Conservation (phyloP, 1,140 invertebrate genomes). For the Centruroides vittatus region DNA sequence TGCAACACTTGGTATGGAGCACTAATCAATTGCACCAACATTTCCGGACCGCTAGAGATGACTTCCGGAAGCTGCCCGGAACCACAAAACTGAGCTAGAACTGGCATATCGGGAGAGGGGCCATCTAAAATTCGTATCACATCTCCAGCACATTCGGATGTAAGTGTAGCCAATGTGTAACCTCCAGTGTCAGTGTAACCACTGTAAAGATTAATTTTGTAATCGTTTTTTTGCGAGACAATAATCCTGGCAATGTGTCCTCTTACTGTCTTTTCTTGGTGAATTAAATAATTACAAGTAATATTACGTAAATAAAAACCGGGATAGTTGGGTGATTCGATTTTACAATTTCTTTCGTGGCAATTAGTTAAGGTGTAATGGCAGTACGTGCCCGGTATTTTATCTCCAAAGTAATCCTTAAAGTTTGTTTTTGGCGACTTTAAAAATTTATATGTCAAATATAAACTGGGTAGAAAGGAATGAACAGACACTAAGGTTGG, state of each 20-base stretch:
- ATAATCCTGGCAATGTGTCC: conserved; percentile 13
- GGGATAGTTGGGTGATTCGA: conserved; percentile 16
- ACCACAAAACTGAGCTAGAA: conserved; percentile 76
- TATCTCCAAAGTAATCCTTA: conserved; percentile 1
- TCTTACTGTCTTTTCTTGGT: conserved; percentile 5
- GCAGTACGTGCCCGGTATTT: conserved; percentile 11
- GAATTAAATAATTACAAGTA: conserved; percentile 12
- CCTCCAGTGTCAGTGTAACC: conserved; percentile 12
- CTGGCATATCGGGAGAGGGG: conserved; percentile 70
- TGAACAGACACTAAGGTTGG: conserved; percentile 14
- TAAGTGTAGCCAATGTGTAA: conserved; percentile 34
- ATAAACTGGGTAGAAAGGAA: conserved; percentile 15
- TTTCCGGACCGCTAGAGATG: conserved; percentile 59
- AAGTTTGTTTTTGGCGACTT: conserved; percentile 4
- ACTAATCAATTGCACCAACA: conserved; percentile 72
- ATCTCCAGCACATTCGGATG: conserved; percentile 65
- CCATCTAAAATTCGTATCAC: conserved; percentile 77
- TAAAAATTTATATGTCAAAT: conserved; percentile 13
- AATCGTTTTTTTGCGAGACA: conserved; percentile 15
- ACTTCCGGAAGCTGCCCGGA: conserved; percentile 66
- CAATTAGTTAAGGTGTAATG: conserved; percentile 17
- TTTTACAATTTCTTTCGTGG: conserved; percentile 7
- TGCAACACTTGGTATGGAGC: conserved; percentile 73
- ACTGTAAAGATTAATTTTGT: conserved; percentile 14
- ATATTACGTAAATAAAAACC: conserved; percentile 17